A percentile compares a stretch with the other conserved stretches of the same genome.
Conservation (phyloP, 2,888 invertebrate genomes). For the Aromia moschata region DNA sequence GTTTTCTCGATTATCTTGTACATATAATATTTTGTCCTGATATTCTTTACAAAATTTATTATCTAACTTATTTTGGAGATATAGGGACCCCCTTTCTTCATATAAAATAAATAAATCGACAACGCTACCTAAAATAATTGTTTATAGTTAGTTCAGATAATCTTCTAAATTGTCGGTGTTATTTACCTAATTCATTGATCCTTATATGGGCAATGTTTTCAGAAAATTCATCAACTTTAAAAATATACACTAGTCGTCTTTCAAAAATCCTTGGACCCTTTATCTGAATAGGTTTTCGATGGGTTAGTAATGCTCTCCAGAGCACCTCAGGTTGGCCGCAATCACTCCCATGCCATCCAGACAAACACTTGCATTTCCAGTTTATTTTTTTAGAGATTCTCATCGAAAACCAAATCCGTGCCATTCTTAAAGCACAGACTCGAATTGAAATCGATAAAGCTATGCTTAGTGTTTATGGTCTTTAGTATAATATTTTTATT, state of each 20-base stretch:
- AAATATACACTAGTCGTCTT: conserved; percentile 68
- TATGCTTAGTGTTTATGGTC: conserved; percentile 47
- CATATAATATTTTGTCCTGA: conserved; percentile 67
- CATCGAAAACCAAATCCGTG: conserved; percentile 60
- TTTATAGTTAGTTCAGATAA: too few relatives aligned
- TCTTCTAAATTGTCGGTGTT: too few relatives aligned
- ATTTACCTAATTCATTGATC: conserved; percentile 67
- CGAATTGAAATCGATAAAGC: conserved; percentile 60
- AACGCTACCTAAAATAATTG: conserved; percentile 55
- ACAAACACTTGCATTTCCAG: conserved; percentile 67
- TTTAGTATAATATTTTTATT: conserved; percentile 49
- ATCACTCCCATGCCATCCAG: conserved; percentile 73
- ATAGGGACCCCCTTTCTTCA: conserved; percentile 59
- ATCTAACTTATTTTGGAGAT: conserved; percentile 63
- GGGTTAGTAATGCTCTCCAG: conserved; percentile 71
- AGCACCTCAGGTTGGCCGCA: conserved; percentile 75
- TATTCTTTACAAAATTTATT: conserved; percentile 64
- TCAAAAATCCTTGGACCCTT: conserved; percentile 62
- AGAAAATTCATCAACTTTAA: conserved; percentile 66
- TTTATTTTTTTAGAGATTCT: conserved; percentile 53
- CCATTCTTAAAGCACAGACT: conserved; percentile 61
- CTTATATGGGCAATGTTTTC: conserved; percentile 69
- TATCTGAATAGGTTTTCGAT: conserved; percentile 63
- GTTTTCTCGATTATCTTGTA: conserved; percentile 58
- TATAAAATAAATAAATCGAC: conserved; percentile 74